Percentiles rank a stretch among this genome's conserved stretches.
These are phyloP conservation scores for Euwallacea similis DNA, from an alignment of 1,140 invertebrate genomes.

Conservation along the genomic window DNA sequence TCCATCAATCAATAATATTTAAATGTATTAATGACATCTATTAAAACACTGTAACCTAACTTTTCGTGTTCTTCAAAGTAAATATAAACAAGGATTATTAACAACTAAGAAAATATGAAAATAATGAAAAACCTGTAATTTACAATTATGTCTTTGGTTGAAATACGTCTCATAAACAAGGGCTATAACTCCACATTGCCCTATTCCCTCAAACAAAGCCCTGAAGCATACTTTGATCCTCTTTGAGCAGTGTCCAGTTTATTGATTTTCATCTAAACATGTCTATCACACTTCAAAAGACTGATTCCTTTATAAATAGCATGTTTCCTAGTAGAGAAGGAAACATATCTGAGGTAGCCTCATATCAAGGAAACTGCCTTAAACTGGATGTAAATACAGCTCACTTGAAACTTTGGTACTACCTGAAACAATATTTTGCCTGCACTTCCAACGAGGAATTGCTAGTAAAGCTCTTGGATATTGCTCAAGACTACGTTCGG, in stretches of 20 bases:
- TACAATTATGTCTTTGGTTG: too few species aligned
- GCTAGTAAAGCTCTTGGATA: conserved; percentile 55
- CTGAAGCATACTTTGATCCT: too few species aligned
- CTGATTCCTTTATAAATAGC: neutral
- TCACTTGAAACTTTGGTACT: conserved; percentile 2
- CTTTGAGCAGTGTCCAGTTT: neutral
- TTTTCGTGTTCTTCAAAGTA: too few species aligned
- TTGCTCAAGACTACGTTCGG: conserved; percentile 53
- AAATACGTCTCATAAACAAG: too few species aligned
- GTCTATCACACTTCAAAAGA: neutral
- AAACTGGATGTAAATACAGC: neutral
- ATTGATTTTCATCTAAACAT: conserved; percentile 1
- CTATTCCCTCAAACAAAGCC: too few species aligned
- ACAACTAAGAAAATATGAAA: too few species aligned
- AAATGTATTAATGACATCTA: too few species aligned
- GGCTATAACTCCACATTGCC: too few species aligned
- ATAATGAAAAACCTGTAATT: too few species aligned
- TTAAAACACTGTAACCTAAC: too few species aligned
- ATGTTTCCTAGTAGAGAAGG: neutral
- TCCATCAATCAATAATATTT: too few species aligned
- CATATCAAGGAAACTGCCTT: neutral
- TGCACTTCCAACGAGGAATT: conserved; percentile 54
- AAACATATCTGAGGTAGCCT: neutral
- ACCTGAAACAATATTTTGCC: neutral
- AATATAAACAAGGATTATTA: too few species aligned